Percentiles rank a stretch among this genome's conserved stretches.
Evolutionary conservation across 2,888 invertebrate genomes (phyloP).

Genomic region (Perizoma flavofasciatum): DNA sequence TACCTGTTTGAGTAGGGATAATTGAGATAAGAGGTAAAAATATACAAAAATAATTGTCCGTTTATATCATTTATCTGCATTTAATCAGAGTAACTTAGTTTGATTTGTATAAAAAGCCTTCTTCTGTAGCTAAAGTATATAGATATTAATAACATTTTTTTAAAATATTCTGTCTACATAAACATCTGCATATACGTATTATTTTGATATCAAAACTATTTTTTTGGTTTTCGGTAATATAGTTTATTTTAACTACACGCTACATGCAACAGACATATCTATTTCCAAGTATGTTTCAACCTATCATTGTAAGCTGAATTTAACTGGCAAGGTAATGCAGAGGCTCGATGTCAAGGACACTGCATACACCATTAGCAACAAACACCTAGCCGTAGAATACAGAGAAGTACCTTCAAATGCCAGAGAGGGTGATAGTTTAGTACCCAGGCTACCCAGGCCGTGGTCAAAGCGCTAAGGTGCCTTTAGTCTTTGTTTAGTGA

Average conservation of each 20-base stretch:
- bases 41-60: no score
- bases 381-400: conserved; percentile 13
- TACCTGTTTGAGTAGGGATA: conserved; percentile 8
- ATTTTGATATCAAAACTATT: not conserved
- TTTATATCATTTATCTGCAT: no score
- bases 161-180: no score
- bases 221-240: no score
- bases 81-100: no score
- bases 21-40: not conserved
- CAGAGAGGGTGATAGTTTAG: conserved; percentile 10
- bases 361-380: conserved; percentile 37
- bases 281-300: not conserved
- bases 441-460: not conserved
- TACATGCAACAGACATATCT: not conserved
- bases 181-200: no score
- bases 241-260: no score
- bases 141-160: no score
- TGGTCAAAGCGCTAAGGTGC: conserved; percentile 24
- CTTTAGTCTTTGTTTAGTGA: not conserved
- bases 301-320: conserved; percentile 8
- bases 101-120: no score
- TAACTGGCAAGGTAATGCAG: conserved; percentile 13
- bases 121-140: no score
- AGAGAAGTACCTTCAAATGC: conserved; percentile 1
- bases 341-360: conserved; percentile 25